Evolutionary conservation across 2,113 vertebrate genomes (phyloP), one percentile per base, ranked within the genome.

Genomic region (Tyrannus savana): DNA sequence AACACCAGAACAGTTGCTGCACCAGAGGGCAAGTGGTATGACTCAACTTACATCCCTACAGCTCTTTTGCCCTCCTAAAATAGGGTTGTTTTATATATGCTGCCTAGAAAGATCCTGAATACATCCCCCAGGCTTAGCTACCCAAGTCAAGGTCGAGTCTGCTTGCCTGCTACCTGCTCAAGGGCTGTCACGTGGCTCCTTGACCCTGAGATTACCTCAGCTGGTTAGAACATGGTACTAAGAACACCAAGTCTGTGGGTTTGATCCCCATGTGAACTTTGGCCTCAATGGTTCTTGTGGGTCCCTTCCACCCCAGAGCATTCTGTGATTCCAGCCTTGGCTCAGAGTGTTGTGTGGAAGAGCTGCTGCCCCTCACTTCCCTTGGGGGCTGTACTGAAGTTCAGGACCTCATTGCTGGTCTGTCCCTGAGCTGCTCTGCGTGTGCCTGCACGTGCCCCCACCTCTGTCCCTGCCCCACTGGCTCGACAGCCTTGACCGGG

Each of bases 391-490:
- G 11, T 12, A 4, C 9, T 19, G 28, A 52, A 56, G 35, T 66
- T 67, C 62, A 62, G 37, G 21, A 6, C 14, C 39, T 60, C 62
- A 27, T 1, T 12, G 18, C 27, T 35, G 27, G 10, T 35, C n/a
- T 89, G 39, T 7, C 1, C 19, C 31, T 30, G 60, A 75, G 44
- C 47, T 71, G 19, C 21, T 21, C 53, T 39, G 31, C 17, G 42
- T 33, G 37, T 21, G 8, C 64, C 42, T 46, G 42, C 28, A 42
- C 33, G 12, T 6, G 21, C 0, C 7, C 27, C 0, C 0, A 13
- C 42, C 25, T 42, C 42, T 56, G 14, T 9, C 25, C 25, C 18
- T 50, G 12, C 12, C 30, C 47, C 2, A 1, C 7, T 47, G 30
- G 27, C 33, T 35, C 1, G 0, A 5, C 14, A 35, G 44, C 58